phyloP scores from a whole-genome alignment of 2,113 vertebrate genomes.

The Malurus elegans region DNA sequence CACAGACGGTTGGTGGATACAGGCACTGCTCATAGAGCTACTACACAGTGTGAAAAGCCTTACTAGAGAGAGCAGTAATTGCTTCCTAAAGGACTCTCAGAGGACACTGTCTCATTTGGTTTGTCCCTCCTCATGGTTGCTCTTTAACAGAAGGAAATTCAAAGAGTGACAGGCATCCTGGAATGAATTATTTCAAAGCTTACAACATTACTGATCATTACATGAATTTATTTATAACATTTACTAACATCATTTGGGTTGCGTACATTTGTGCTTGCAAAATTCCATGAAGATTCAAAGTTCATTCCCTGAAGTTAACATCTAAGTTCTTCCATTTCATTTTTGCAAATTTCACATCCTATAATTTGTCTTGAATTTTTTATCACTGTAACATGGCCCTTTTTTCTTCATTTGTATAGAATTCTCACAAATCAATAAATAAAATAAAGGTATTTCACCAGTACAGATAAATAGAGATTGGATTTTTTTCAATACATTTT shows the following conservation, averaged over 20 bases:
- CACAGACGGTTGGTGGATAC: fast-evolving
- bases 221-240: not conserved
- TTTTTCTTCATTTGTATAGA: not conserved
- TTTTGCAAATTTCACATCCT: not conserved
- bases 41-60: not conserved
- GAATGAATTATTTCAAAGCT: not conserved
- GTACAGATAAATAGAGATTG: not conserved
- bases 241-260: not conserved
- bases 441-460: not conserved
- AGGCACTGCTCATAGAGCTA: not conserved
- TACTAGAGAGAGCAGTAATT: not conserved
- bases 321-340: not conserved
- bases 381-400: not conserved
- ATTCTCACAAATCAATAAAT: not conserved
- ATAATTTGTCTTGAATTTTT: not conserved
- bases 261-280: fast-evolving
- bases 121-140: not conserved
- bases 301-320: not conserved
- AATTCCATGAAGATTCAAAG: not conserved
- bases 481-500: not conserved
- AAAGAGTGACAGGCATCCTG: not conserved
- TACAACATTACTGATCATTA: not conserved
- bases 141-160: not conserved
- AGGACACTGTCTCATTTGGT: not conserved
- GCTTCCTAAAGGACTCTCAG: not conserved